Evolutionary conservation across 2,113 vertebrate species (phyloP).

Genomic region (Erythrolamprus reginae): DNA sequence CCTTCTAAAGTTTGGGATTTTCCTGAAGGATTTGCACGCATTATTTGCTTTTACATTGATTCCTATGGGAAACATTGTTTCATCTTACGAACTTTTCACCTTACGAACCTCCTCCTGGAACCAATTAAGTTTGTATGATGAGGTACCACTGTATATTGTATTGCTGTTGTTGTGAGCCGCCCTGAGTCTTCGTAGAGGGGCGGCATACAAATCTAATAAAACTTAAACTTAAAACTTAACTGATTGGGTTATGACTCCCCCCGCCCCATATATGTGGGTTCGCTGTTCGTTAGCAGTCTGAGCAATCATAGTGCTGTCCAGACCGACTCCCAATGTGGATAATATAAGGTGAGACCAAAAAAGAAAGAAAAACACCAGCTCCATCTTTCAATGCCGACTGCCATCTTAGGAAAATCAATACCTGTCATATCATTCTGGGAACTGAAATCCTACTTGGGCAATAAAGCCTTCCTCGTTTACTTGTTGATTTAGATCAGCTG

Average conservation of each 20-base stretch:
- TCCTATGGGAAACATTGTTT: no score
- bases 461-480: constrained; percentile 46
- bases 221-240: no score
- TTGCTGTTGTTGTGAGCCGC: no score
- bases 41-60: no score
- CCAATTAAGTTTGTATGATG: no score
- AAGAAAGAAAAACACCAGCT: constrained; percentile 39
- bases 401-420: constrained; percentile 52
- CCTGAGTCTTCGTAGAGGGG: no score
- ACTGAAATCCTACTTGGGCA: constrained; percentile 45
- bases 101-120: no score
- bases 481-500: constrained; percentile 43
- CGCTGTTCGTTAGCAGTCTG: constrained; percentile 45
- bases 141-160: no score
- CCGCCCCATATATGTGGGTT: background rate
- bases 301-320: constrained; percentile 38
- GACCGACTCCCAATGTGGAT: constrained; percentile 52
- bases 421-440: constrained; percentile 39
- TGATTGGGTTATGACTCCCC: constrained; percentile 25
- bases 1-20: no score
- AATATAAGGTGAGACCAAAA: constrained; percentile 42
- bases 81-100: no score
- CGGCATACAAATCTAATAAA: no score
- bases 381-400: constrained; percentile 38
- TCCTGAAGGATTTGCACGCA: no score